Evolutionary conservation across 2,888 invertebrate species (phyloP).

Genomic region (Macrophya alboannulata): DNA sequence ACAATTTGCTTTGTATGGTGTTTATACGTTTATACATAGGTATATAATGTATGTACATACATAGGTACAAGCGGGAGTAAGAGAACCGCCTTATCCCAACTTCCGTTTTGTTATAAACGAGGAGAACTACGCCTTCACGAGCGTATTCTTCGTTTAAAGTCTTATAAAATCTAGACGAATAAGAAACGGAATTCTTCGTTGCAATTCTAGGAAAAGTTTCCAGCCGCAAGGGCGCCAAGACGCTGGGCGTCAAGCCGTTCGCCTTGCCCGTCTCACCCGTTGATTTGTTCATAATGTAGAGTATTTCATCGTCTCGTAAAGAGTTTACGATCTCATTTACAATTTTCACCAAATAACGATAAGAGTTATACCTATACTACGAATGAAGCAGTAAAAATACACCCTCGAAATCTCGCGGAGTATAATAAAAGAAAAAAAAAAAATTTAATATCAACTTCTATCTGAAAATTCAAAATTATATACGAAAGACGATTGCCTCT

Average conservation of each 20-base stretch:
- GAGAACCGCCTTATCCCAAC: slow-evolving; percentile 4
- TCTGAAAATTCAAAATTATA: background rate
- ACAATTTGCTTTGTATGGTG: slow-evolving; percentile 28
- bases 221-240: slow-evolving; percentile 44
- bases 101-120: slow-evolving; percentile 19
- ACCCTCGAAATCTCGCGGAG: background rate
- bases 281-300: slow-evolving; percentile 34
- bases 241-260: slow-evolving; percentile 4
- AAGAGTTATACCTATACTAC: slow-evolving; percentile 9
- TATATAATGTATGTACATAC: slow-evolving; percentile 23
- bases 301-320: slow-evolving; percentile 25
- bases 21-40: background rate
- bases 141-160: slow-evolving; percentile 35
- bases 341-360: slow-evolving; percentile 29
- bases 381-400: slow-evolving; percentile 16
- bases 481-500: background rate
- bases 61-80: background rate
- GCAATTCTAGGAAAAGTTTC: slow-evolving; percentile 17
- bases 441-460: background rate
- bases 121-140: background rate
- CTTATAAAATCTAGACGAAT: slow-evolving; percentile 9
- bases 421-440: background rate
- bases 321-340: slow-evolving; percentile 37
- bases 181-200: slow-evolving; percentile 37
- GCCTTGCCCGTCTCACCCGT: background rate